Conservation (phyloP, 2,113 vertebrate species). For the Antechinus stuartii region DNA sequence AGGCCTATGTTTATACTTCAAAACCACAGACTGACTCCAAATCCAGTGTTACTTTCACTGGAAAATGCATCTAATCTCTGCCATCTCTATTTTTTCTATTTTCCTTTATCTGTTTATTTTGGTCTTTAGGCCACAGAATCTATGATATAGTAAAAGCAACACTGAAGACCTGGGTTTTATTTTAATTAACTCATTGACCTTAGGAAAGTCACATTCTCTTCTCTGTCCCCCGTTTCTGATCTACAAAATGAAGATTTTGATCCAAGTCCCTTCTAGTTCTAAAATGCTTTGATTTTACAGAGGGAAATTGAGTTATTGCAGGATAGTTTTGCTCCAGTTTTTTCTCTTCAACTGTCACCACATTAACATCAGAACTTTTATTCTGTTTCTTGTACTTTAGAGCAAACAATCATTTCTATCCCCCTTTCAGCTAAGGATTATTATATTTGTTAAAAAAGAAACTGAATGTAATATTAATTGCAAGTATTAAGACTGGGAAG, state of each 20-base stretch:
- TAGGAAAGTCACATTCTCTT: not conserved
- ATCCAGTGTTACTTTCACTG: slow-evolving; percentile 14
- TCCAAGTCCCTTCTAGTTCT: not conserved
- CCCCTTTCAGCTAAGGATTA: not conserved
- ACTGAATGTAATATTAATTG: not conserved
- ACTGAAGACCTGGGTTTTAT: not conserved
- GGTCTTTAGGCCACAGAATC: slow-evolving; percentile 7
- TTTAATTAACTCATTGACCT: not conserved
- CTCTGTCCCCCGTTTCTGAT: not conserved
- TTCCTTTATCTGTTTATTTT: not conserved
- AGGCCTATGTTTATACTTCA: slow-evolving; percentile 64
- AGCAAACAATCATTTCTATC: not conserved
- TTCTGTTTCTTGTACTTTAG: not conserved
- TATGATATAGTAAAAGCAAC: not conserved
- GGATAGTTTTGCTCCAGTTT: not conserved
- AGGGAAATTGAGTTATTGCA: not conserved
- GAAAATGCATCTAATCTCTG: not conserved
- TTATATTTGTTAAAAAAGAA: not conserved
- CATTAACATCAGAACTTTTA: not conserved
- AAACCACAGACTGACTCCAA: slow-evolving; percentile 51
- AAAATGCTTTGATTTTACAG: not conserved
- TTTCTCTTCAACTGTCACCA: not conserved
- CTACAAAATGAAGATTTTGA: not conserved
- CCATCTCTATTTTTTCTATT: not conserved
- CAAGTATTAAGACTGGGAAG: not conserved